These are phyloP conservation scores for Theristus sp. DNA, from an alignment of 2,888 invertebrate species.

Conservation along the genomic window DNA sequence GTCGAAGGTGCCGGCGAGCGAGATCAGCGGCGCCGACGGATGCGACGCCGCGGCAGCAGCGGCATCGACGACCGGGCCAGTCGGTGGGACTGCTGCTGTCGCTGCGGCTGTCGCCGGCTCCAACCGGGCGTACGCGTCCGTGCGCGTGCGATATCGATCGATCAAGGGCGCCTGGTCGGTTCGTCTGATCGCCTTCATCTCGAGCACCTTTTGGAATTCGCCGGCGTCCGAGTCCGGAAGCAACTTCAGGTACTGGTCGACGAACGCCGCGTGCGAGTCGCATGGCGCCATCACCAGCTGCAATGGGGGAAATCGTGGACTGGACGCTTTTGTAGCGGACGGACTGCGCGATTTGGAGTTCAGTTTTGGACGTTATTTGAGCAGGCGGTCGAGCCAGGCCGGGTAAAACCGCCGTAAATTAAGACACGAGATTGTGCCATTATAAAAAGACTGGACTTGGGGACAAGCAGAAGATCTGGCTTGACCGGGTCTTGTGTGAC, in stretches of 20 bases:
- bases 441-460: no score
- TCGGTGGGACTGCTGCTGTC: neutral
- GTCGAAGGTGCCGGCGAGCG: slow-evolving; percentile 15
- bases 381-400: no score
- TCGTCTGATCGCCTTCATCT: slow-evolving; percentile 32
- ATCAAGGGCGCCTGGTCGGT: slow-evolving; percentile 36
- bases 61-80: slow-evolving; percentile 5
- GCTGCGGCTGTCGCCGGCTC: neutral
- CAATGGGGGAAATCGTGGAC: neutral
- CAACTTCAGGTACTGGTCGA: slow-evolving; percentile 69
- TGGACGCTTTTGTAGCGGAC: no score
- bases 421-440: no score
- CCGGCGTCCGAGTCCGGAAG: slow-evolving; percentile 67
- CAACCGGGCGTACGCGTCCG: slow-evolving; percentile 6
- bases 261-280: slow-evolving; percentile 51
- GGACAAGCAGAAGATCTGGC: no score
- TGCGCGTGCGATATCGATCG: slow-evolving; percentile 32
- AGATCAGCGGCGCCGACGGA: slow-evolving; percentile 11
- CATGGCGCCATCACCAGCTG: slow-evolving; percentile 77
- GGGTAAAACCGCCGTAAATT: no score
- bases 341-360: neutral
- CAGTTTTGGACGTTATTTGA: neutral
- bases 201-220: slow-evolving; percentile 63
- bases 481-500: no score
- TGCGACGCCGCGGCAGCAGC: slow-evolving; percentile 10